Base-by-base conservation (phyloP, 2,797 vertebrate genomes). In the Mallotus villosus region DNA sequence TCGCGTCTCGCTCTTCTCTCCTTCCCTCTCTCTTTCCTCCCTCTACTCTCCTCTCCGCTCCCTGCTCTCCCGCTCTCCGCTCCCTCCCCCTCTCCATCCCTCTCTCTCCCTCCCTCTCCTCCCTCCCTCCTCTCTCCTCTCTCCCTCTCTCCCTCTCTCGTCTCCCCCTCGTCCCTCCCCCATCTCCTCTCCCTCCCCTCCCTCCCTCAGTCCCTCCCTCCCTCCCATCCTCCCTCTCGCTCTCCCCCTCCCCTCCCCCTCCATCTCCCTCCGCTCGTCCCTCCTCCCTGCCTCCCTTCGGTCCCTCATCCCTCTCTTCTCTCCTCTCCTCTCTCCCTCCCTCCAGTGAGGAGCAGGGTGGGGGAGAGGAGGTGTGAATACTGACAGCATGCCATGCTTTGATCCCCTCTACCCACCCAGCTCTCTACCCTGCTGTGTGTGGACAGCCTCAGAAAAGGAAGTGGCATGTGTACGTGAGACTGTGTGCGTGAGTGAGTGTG, bases 331-430 rank as follows among this genome's bases (percentile, higher is more conserved):
- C 67, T 34, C 53, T 24, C 9, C n/a, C 51, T 57, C 67, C 22
- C 55, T 29, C 53, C 34, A n/a, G 64, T 69, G 81, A 73, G 76
- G 71, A 75, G 66, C 72, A 41, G 37, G 37, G 37, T 46, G 25
- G 83, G 81, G 77, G 75, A 41, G 37, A 11, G 37, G 8, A 41
- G 37, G 37, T 74, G 77, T 76, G 85, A 86, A 88, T 85, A 85
- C 86, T 81, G 85, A 88, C 78, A 76, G 59, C 75, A 37, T 68
- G 74, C 66, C 62, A 70, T 53, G 60, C 86, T 87, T 87, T 89
- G 82, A 87, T 85, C 81, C 63, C 67, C 66, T 41, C 21, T 8
- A 27, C 65, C 29, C 58, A 19, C 57, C 9, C 74, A n/a, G 27
- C 51, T 25, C 25, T 63, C 12, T 12, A 65, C 57, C 22, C 67